A percentile compares a stretch with the other conserved stretches of the same genome.
These are phyloP conservation scores for Pseudococcus jackbeardsleyi DNA, from an alignment of 2,888 invertebrate genomes.

Conservation along the genomic window DNA sequence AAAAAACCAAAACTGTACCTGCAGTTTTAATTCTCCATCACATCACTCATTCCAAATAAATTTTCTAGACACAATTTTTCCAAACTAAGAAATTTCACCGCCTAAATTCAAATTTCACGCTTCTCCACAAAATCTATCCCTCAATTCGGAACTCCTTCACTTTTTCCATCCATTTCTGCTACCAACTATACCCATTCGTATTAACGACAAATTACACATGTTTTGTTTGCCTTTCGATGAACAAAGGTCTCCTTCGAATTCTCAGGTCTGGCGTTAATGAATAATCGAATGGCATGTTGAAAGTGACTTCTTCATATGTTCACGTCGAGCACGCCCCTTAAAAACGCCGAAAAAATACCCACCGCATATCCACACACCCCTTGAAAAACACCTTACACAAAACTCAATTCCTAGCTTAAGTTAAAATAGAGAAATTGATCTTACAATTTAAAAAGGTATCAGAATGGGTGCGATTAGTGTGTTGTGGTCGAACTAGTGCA, in stretches of 20 bases:
- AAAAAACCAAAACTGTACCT: no score
- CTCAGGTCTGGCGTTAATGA: not conserved
- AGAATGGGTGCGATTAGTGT: not conserved
- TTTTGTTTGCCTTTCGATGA: not conserved
- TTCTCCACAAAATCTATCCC: no score
- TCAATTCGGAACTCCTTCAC: no score
- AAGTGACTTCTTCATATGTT: not conserved
- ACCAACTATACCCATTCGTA: no score
- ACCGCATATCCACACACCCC: not conserved
- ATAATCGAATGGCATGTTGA: not conserved
- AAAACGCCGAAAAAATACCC: conserved; percentile 20
- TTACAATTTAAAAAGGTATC: conserved; percentile 1
- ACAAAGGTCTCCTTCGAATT: not conserved
- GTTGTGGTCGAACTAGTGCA: not conserved
- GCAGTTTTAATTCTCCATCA: no score
- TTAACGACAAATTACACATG: not conserved
- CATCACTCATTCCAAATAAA: no score
- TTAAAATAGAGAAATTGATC: not conserved
- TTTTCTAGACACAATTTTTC: no score
- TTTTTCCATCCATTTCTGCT: no score
- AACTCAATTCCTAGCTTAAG: not conserved
- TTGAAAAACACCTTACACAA: not conserved
- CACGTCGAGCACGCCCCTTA: not conserved
- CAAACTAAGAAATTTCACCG: no score
- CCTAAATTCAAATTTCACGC: no score